These are phyloP conservation scores for Lumbricus terrestris DNA, from an alignment of 2,888 invertebrate species.

Conservation along the genomic window DNA sequence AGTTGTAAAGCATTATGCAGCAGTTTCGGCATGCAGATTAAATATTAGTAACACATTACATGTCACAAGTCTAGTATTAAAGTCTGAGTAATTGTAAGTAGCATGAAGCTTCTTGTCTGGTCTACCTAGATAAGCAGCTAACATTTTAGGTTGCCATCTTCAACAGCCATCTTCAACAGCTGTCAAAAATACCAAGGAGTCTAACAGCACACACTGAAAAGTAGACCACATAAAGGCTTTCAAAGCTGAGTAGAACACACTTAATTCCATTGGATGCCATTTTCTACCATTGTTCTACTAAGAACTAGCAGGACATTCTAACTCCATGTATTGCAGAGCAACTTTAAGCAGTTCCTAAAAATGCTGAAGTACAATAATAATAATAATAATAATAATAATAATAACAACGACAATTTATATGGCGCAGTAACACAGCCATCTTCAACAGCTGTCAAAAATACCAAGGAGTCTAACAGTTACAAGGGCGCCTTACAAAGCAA, in stretches of 20 bases:
- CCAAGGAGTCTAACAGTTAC: background rate
- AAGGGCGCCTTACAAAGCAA: too few species aligned
- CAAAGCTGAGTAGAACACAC: background rate
- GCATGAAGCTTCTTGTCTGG: background rate
- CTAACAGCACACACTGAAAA: background rate
- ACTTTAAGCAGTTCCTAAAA: background rate
- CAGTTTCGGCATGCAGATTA: background rate
- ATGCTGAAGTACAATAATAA: background rate
- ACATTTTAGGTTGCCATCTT: background rate
- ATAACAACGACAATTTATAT: too few species aligned
- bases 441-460: background rate
- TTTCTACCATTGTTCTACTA: too few species aligned
- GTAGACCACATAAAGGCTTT: background rate
- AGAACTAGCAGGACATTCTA: background rate
- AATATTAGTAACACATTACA: background rate
- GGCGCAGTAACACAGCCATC: too few species aligned
- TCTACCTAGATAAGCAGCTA: background rate
- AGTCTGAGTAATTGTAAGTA: background rate
- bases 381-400: too few species aligned
- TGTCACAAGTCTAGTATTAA: background rate
- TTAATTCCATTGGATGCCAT: background rate
- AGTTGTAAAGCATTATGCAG: background rate
- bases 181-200: background rate
- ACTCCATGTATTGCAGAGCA: background rate
- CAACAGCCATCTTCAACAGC: too few species aligned